These are phyloP conservation scores for Symphodus melops DNA, from an alignment of 2,113 vertebrate genomes.

Conservation along the genomic window DNA sequence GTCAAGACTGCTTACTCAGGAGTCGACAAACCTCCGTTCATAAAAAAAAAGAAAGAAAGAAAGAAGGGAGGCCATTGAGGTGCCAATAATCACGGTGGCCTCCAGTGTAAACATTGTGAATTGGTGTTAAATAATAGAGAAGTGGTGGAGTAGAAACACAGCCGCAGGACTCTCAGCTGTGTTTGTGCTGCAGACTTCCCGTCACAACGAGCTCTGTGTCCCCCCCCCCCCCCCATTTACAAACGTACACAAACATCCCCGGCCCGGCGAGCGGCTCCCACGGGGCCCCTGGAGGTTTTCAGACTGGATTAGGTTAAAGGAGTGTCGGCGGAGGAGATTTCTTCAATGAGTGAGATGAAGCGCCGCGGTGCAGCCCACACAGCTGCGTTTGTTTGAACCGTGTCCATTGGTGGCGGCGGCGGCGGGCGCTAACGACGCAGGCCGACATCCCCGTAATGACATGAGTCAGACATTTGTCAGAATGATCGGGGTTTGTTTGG, in stretches of 20 bases:
- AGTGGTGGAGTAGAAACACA: background rate
- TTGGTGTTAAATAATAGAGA: background rate
- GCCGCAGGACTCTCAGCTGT: constrained; percentile 1
- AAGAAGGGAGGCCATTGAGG: background rate
- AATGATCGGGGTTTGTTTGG: constrained; percentile 20
- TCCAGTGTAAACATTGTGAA: background rate
- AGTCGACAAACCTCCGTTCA: background rate
- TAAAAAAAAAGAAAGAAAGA: no score
- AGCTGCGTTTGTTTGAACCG: constrained; percentile 41
- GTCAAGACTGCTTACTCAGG: no score
- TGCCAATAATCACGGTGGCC: background rate
- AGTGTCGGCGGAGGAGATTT: background rate
- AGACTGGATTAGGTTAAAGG: constrained; percentile 21
- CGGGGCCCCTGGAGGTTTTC: constrained; percentile 4
- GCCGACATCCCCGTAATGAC: constrained; percentile 20
- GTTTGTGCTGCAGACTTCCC: constrained; percentile 12
- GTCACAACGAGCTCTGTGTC: constrained; percentile 31
- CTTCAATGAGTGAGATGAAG: constrained; percentile 29
- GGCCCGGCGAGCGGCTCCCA: constrained; percentile 31
- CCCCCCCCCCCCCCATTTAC: no score
- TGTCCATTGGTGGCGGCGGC: constrained; percentile 17
- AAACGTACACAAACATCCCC: constrained; percentile 15
- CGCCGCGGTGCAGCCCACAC: background rate
- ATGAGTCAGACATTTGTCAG: constrained; percentile 27
- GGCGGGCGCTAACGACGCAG: background rate